These are phyloP conservation scores for Aphaenogaster floridana DNA, from an alignment of 1,140 invertebrate genomes.

Conservation along the genomic window DNA sequence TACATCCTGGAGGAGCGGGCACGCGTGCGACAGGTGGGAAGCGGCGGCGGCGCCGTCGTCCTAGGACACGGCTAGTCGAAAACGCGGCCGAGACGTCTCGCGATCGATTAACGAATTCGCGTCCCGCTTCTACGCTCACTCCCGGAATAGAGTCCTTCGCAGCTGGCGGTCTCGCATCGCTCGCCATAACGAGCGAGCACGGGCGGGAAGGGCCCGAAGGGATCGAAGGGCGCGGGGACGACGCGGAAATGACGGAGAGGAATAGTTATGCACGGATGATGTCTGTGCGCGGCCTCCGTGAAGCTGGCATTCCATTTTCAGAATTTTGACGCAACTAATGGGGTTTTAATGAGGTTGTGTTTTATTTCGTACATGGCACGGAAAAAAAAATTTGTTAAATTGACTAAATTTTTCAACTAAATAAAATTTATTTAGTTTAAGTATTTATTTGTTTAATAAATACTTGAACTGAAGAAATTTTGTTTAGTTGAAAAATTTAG, in stretches of 20 bases:
- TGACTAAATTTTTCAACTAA: too few relatives aligned
- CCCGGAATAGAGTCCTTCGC: slow-evolving; percentile 68
- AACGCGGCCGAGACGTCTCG: slow-evolving; percentile 52
- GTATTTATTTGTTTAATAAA: too few relatives aligned
- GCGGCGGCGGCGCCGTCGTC: slow-evolving; percentile 56
- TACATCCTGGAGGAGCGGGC: slow-evolving; percentile 38
- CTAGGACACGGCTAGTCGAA: slow-evolving; percentile 54
- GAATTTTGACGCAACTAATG: slow-evolving; percentile 16
- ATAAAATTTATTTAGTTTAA: too few relatives aligned
- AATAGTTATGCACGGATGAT: slow-evolving; percentile 36
- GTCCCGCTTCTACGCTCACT: slow-evolving; percentile 66
- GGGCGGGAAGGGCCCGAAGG: neutral
- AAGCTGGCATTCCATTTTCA: slow-evolving; percentile 2
- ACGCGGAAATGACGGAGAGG: slow-evolving; percentile 34
- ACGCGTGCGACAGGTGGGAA: slow-evolving; percentile 76
- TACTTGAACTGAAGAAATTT: too few relatives aligned
- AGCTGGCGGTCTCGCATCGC: slow-evolving; percentile 68
- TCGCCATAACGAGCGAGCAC: slow-evolving; percentile 54
- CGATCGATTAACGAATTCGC: slow-evolving; percentile 75
- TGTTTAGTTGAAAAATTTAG: too few relatives aligned
- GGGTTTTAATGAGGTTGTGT: neutral
- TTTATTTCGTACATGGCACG: neutral
- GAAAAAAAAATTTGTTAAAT: too few relatives aligned
- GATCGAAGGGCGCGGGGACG: neutral
- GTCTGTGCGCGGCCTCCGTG: neutral